A percentile compares a stretch with the other conserved stretches of the same genome.
phyloP scores from a whole-genome alignment of 2,888 invertebrate genomes.

The Hymenopus coronatus region DNA sequence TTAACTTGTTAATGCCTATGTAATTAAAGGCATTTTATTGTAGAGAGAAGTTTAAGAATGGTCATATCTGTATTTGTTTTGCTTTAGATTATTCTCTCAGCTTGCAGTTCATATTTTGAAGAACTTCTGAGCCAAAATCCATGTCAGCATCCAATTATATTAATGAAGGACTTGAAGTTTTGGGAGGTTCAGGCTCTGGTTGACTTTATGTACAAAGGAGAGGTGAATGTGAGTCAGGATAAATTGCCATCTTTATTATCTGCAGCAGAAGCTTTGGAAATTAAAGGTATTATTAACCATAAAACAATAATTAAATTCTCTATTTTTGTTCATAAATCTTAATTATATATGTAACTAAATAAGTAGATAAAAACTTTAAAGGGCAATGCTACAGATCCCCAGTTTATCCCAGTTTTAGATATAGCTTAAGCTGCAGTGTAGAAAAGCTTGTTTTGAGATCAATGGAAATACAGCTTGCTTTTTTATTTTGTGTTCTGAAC shows the following conservation, averaged over 20 bases:
- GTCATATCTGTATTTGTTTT: background rate
- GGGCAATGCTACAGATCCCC: too few species aligned
- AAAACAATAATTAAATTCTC: background rate
- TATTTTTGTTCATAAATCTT: background rate
- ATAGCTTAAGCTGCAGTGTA: too few species aligned
- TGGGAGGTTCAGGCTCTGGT: slow-evolving; percentile 53
- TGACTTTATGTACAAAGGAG: slow-evolving; percentile 55
- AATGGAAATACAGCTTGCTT: too few species aligned
- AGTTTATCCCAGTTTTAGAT: too few species aligned
- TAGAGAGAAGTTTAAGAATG: background rate
- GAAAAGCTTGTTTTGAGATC: too few species aligned
- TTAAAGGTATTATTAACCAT: slow-evolving; percentile 33
- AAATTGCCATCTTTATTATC: slow-evolving; percentile 48
- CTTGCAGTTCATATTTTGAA: slow-evolving; percentile 82
- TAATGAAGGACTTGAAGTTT: slow-evolving; percentile 51
- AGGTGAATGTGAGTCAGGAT: slow-evolving; percentile 51
- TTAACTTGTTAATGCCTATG: too few species aligned
- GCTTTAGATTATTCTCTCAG: slow-evolving; percentile 66
- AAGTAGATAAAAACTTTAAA: too few species aligned
- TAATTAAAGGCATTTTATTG: background rate
- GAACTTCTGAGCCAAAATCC: slow-evolving; percentile 76
- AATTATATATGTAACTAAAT: too few species aligned
- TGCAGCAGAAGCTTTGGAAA: slow-evolving; percentile 50
- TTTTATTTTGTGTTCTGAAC: too few species aligned
- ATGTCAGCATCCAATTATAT: slow-evolving; percentile 75